A percentile compares a stretch with the other conserved stretches of the same genome.
phyloP scores from a whole-genome alignment of 2,113 vertebrate species.

The Stictonetta naevosa region DNA sequence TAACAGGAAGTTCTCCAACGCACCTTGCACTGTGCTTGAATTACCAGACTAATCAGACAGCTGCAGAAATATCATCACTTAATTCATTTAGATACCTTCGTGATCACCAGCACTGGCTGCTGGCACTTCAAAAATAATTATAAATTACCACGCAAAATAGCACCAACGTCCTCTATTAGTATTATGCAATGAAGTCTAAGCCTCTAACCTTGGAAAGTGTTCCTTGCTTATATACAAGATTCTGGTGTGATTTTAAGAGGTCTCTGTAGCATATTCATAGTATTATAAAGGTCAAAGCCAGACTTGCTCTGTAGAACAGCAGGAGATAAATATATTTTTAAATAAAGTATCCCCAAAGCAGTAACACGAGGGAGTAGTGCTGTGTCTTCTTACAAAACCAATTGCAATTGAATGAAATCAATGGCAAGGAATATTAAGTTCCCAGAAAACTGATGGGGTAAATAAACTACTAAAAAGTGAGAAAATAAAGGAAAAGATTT shows the following conservation, averaged over 20 bases:
- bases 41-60: background rate
- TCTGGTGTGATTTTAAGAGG: background rate
- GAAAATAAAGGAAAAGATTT: slow-evolving; percentile 5
- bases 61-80: background rate
- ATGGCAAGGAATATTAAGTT: background rate
- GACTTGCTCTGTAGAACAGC: background rate
- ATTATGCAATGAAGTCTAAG: background rate
- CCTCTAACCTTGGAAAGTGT: background rate
- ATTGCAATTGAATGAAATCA: background rate
- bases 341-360: background rate
- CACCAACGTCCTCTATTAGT: background rate
- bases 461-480: background rate
- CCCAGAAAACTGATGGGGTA: background rate
- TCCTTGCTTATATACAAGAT: rapidly evolving
- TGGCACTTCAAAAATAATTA: background rate
- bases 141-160: background rate
- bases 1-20: background rate
- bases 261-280: background rate
- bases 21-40: background rate
- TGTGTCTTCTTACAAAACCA: background rate
- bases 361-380: background rate
- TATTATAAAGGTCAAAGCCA: background rate
- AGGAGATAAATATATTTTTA: background rate
- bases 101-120: background rate
- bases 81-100: background rate